phyloP scores from a whole-genome alignment of 2,113 vertebrate species.

The Ornithorhynchus anatinus region DNA sequence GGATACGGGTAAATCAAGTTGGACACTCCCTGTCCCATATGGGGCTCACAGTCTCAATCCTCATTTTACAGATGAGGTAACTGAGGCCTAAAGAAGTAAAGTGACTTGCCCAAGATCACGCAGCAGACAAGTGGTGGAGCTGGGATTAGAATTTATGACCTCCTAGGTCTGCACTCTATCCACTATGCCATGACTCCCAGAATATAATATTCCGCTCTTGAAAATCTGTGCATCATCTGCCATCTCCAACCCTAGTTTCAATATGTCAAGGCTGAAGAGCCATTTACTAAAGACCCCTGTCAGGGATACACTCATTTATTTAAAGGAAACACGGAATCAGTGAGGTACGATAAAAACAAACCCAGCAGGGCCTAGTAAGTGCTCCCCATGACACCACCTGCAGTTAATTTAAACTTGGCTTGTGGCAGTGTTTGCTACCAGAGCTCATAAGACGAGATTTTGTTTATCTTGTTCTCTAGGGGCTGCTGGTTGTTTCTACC shows the following conservation, averaged over 20 bases:
- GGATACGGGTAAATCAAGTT: too few relatives aligned
- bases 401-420: neutral
- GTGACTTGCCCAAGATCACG: too few relatives aligned
- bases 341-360: neutral
- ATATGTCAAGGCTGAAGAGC: neutral
- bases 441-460: neutral
- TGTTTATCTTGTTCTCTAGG: neutral
- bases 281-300: neutral
- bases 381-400: neutral
- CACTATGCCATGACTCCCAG: too few relatives aligned
- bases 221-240: too few relatives aligned
- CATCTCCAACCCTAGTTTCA: neutral
- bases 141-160: too few relatives aligned
- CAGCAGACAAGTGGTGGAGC: too few relatives aligned
- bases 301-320: rapidly evolving
- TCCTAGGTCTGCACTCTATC: too few relatives aligned
- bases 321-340: neutral
- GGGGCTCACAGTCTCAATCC: too few relatives aligned
- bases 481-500: neutral
- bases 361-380: neutral
- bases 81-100: too few relatives aligned
- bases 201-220: too few relatives aligned
- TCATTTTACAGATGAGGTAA: too few relatives aligned
- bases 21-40: too few relatives aligned
- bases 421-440: neutral